Evolutionary conservation across 2,797 vertebrate genomes (phyloP).

Genomic region (Oryzias dopingdopingensis): DNA sequence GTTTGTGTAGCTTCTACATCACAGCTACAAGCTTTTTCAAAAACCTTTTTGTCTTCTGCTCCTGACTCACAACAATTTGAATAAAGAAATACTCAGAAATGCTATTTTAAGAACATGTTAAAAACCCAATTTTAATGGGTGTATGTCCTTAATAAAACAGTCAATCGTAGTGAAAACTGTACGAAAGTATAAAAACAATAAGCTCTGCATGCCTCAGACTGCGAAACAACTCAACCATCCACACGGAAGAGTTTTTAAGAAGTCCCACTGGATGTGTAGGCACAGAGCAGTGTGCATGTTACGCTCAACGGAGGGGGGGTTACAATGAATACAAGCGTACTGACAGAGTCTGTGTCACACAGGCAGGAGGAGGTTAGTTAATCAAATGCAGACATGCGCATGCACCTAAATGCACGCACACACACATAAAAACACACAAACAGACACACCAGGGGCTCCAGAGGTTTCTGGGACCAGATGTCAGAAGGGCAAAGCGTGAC

Average conservation of each 20-base stretch:
- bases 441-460: conserved; percentile 31
- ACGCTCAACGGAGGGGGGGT: conserved; percentile 4
- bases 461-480: conserved; percentile 65
- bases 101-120: no score
- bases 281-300: conserved; percentile 7
- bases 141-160: not conserved
- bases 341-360: conserved; percentile 47
- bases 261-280: not conserved
- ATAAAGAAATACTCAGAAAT: no score
- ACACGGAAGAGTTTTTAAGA: not conserved
- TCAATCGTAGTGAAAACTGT: not conserved
- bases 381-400: conserved; percentile 56
- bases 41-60: no score
- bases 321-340: conserved; percentile 49
- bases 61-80: no score
- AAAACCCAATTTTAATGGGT: no score
- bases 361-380: conserved; percentile 49
- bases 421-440: conserved; percentile 24
- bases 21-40: no score
- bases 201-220: not conserved
- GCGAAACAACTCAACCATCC: not conserved
- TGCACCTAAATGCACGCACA: conserved; percentile 16
- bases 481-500: conserved; percentile 61
- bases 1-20: no score
- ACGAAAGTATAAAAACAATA: not conserved